Base-by-base conservation (phyloP, 2,113 vertebrate species). In the Xyliphius kryptos region DNA sequence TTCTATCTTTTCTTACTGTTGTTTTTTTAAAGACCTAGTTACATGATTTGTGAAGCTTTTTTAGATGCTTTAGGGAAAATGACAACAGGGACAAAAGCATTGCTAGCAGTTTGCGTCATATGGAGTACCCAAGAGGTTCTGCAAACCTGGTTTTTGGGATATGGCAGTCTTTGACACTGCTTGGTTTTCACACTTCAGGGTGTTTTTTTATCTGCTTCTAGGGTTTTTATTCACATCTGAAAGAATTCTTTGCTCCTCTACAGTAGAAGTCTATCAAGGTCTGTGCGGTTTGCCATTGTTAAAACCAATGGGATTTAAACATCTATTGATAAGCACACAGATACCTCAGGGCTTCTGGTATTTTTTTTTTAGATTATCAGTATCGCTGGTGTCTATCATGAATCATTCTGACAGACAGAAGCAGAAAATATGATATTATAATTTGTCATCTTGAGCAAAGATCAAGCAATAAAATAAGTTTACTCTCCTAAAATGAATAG, bases 41-140 rank as follows among this genome's bases (percentile, higher is more conserved):
- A 26, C 15, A 54, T 9, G 49, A 15, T 8, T 36, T 14, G 21
- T 36, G 21, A 26, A 14, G 49, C 15, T 50, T 32, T 21, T 59
- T 59, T 46, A 49, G 56, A 32, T 50, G 26, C 22, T 60, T 67
- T 43, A 59, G 56, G 56, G 50, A 56, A 40, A 52, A 44, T 36
- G 11, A 37, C 48, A 44, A 9, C 15, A 9, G 48, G 63, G 46
- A 40, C 44, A 12, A 8, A 11, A 57, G 20, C 36, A 47, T 60
- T 67, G 56, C 65, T 38, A 20, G 56, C 9, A 13, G 38, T 67
- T 59, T 67, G 65, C 56, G 19, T 67, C 65, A 67, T 67, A 19
- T 60, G 65, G 10, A 37, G 21, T 59, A 59, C 48, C 48, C 56
- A 13, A n/a, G 61, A 59, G 56, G 65, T 9, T 52, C 37, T 20